Evolutionary conservation across 30 jellyfish, hydroid and myxozoan species (phyloP).

Genomic region (Turritopsis dohrnii): DNA sequence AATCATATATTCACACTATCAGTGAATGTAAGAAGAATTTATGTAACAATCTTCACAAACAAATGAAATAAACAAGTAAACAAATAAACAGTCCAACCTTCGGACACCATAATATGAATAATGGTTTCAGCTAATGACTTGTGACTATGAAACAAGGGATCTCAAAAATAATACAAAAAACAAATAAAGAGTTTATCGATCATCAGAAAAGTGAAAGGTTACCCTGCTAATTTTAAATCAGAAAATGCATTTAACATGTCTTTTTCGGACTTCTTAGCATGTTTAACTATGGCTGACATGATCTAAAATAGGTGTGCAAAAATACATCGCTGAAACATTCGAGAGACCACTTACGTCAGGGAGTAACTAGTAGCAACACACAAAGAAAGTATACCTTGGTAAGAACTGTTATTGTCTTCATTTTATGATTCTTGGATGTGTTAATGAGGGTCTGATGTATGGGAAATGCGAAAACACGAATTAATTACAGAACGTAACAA

Average conservation of each 20-base stretch:
- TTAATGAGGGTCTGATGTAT: neutral
- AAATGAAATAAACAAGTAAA: too few relatives aligned
- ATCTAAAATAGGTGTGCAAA: neutral
- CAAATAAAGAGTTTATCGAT: neutral
- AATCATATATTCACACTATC: too few relatives aligned
- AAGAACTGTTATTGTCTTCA: neutral
- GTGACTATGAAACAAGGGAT: neutral
- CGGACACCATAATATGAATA: slow-evolving; percentile 26
- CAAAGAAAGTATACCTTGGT: neutral
- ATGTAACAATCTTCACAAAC: too few relatives aligned
- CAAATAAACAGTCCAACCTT: slow-evolving; percentile 6
- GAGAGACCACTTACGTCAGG: too few relatives aligned
- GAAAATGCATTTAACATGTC: slow-evolving; percentile 5
- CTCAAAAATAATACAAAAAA: neutral
- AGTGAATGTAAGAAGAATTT: neutral
- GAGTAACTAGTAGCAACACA: too few relatives aligned
- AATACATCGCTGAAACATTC: too few relatives aligned
- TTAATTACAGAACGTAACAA: neutral
- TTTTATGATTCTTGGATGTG: neutral
- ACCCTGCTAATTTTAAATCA: slow-evolving; percentile 12
- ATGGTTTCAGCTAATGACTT: slow-evolving; percentile 24
- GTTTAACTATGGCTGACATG: neutral
- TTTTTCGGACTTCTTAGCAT: neutral
- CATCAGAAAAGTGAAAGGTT: slow-evolving; percentile 1
- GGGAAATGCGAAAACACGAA: neutral